Evolutionary conservation across 2,113 vertebrate genomes (phyloP), one percentile per base, ranked within the genome.

Genomic region (Pavo muticus): DNA sequence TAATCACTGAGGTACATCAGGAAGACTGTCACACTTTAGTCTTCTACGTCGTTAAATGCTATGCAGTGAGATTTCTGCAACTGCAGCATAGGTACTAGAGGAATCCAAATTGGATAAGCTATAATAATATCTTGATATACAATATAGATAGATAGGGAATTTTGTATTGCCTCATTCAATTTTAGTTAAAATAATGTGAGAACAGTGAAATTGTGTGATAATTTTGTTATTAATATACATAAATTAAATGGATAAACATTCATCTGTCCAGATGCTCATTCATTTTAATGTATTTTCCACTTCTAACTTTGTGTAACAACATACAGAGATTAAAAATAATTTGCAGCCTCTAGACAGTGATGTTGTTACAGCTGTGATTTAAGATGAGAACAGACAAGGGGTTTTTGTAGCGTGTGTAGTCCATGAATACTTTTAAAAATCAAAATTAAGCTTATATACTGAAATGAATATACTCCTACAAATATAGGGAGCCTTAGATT

Each of bases 21-120:
- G 59, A 92, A 79, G 59, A 42, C 54, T 91, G 4, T 64, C 74
- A 93, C 83, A 72, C 47, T 91, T 91, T 89, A 90, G 54, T 87
- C 72, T 95, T 84, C 84, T 40, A 69, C 2, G 8, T 37, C 60
- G 40, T 82, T 92, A 92, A 87, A 81, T 89, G 52, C 30, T 87
- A 81, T 82, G 44, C 74, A 85, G 81, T 78, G 87, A 94, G 59
- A 81, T 82, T 84, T 92, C 67, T 82, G 67, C 59, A 87, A n/a
- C 57, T 84, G 40, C 52, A 82, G 35, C 17, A 37, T 25, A 72
- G 17, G 39, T 82, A 42, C 3, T 88, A 44, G 29, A 75, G 71
- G 35, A 79, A 92, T 89, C 52, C 9, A 37, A 82, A 52, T 48
- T 84, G 27, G 18, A 57, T 40, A 48, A 71, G 50, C 25, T 82